Percentiles rank a stretch among this genome's conserved stretches.
Evolutionary conservation across 2,113 vertebrate genomes (phyloP).

Genomic region (Ifrita kowaldi): DNA sequence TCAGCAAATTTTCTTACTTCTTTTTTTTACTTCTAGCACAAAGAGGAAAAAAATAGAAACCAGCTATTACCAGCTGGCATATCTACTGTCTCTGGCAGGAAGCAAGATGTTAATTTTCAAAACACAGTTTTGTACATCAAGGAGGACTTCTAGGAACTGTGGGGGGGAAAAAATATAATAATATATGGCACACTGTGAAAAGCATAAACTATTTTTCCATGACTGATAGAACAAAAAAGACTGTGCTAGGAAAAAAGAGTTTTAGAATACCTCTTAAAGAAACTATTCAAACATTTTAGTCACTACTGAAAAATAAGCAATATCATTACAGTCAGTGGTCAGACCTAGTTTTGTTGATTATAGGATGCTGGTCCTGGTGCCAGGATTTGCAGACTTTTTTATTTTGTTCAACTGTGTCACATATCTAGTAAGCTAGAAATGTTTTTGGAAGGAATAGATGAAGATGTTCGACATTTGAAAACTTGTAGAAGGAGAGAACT

Average conservation of each 20-base stretch:
- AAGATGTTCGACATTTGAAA: neutral
- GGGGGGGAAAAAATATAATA: neutral
- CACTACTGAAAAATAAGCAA: neutral
- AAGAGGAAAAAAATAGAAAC: neutral
- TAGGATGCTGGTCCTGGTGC: neutral
- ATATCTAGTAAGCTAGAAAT: neutral
- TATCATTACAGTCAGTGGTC: neutral
- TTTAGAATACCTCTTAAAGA: neutral
- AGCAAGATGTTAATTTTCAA: conserved; percentile 8
- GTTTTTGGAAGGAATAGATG: neutral
- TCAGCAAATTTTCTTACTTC: neutral
- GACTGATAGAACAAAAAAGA: neutral
- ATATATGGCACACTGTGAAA: neutral
- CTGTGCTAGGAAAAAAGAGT: neutral
- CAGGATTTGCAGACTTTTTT: neutral
- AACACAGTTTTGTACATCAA: neutral
- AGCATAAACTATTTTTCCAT: neutral
- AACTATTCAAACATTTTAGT: neutral
- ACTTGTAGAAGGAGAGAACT: neutral
- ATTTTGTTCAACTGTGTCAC: neutral
- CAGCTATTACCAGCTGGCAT: neutral
- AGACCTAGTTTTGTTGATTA: neutral
- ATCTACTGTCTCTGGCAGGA: neutral
- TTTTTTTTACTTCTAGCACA: neutral
- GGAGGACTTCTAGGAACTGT: neutral